Conservation (phyloP, 2,888 invertebrate species). For the Diarsia dahlii region DNA sequence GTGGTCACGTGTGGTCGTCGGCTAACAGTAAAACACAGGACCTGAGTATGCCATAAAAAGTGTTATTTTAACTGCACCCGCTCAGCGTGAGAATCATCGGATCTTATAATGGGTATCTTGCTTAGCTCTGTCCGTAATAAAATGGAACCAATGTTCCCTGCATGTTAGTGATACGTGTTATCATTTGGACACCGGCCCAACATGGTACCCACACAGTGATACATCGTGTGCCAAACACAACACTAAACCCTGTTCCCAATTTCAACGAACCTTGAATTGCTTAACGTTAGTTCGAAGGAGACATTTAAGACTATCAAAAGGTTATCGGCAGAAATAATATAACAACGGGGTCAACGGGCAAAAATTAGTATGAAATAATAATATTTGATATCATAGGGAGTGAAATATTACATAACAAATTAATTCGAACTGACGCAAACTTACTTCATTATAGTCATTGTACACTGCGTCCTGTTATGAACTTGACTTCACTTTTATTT, state of each 20-base stretch:
- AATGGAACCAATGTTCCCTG: constrained; percentile 30
- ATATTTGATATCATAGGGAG: background rate
- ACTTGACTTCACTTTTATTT: constrained; percentile 3
- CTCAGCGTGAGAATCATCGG: too few species aligned
- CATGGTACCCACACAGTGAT: constrained; percentile 28
- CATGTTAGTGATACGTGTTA: constrained; percentile 23
- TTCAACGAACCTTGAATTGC: background rate
- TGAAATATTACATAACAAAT: background rate
- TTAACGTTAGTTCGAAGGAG: background rate
- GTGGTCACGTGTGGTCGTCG: too few species aligned
- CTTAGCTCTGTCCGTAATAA: constrained; percentile 9
- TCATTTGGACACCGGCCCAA: constrained; percentile 55
- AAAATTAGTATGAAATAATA: background rate
- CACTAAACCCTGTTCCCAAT: constrained; percentile 12
- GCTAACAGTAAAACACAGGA: too few species aligned
- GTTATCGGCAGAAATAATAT: background rate
- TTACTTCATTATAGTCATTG: background rate
- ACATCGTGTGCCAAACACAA: constrained; percentile 44
- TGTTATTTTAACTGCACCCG: too few species aligned
- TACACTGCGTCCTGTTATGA: constrained; percentile 6
- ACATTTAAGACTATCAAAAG: too few species aligned
- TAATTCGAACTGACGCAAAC: background rate
- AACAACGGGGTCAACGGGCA: background rate
- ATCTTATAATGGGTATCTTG: background rate
- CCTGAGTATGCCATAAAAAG: too few species aligned